These are phyloP conservation scores for Zaprionus bogoriensis DNA, from an alignment of 2,888 invertebrate species.

Conservation along the genomic window DNA sequence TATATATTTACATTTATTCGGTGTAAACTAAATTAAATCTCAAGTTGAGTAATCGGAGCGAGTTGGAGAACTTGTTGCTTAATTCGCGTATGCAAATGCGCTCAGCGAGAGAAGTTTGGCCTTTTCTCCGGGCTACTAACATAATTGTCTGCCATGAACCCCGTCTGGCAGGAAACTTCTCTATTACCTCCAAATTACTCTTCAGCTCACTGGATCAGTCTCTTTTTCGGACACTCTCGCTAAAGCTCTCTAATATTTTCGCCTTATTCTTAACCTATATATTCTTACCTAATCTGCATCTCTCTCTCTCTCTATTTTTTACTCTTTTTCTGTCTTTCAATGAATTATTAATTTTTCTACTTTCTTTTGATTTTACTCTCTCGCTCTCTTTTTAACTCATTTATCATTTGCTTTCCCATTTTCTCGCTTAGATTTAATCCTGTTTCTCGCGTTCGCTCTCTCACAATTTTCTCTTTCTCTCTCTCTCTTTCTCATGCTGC, in stretches of 20 bases:
- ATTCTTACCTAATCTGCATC: background rate
- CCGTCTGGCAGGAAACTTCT: too few relatives aligned
- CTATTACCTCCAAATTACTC: too few relatives aligned
- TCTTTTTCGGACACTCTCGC: background rate
- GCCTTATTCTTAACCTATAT: background rate
- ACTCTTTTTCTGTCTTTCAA: background rate
- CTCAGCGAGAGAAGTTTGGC: too few relatives aligned
- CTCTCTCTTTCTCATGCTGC: background rate
- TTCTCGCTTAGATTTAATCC: too few relatives aligned
- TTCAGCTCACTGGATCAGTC: background rate
- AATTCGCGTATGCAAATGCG: background rate
- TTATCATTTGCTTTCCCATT: background rate
- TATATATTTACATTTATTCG: background rate
- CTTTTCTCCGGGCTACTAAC: too few relatives aligned
- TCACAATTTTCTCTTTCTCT: background rate
- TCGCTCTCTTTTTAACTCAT: background rate
- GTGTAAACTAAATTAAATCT: constrained; percentile 2
- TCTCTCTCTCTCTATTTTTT: background rate
- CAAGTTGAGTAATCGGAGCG: constrained; percentile 1
- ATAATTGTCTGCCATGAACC: too few relatives aligned
- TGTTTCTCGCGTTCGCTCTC: background rate
- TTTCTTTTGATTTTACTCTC: background rate
- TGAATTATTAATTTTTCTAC: background rate
- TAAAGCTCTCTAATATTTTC: background rate
- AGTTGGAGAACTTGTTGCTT: constrained; percentile 14